Evolutionary conservation across 2,888 invertebrate genomes (phyloP).

Genomic region (Chironomus tentans): DNA sequence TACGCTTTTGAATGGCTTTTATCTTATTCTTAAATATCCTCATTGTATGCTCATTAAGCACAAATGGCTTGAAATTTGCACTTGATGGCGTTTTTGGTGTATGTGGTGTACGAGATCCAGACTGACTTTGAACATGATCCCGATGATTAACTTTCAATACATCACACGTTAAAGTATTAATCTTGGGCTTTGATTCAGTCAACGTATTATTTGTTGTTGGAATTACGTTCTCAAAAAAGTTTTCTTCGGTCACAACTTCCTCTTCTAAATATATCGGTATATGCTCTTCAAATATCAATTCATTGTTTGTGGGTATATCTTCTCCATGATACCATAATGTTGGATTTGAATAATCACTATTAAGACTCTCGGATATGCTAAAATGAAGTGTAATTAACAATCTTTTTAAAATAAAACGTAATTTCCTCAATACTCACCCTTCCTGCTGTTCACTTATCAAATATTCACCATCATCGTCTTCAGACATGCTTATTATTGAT

Average conservation of each 20-base stretch:
- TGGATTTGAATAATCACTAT: conserved; percentile 50
- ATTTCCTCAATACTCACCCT: background rate
- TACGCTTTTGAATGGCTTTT: conserved; percentile 16
- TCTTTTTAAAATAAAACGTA: background rate
- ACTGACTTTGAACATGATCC: conserved; percentile 25
- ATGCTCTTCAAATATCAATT: conserved; percentile 43
- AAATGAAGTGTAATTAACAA: background rate
- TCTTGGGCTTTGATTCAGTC: conserved; percentile 24
- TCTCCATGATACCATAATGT: conserved; percentile 50
- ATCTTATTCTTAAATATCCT: conserved; percentile 22
- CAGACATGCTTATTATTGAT: background rate
- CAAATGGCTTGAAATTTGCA: conserved; percentile 23
- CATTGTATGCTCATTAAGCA: conserved; percentile 16
- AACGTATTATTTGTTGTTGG: background rate
- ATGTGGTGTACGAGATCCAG: background rate
- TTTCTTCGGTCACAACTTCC: conserved; percentile 28
- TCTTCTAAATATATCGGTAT: conserved; percentile 47
- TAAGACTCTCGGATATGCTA: background rate
- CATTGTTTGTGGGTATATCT: conserved; percentile 29
- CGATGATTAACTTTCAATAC: background rate
- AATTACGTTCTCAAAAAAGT: background rate
- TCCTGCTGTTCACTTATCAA: background rate
- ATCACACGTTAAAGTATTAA: background rate
- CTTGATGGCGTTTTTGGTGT: background rate
- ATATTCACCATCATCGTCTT: background rate